These are phyloP conservation scores for Prostheceraeus crozeri DNA, from an alignment of 2,888 invertebrate genomes.

Conservation along the genomic window DNA sequence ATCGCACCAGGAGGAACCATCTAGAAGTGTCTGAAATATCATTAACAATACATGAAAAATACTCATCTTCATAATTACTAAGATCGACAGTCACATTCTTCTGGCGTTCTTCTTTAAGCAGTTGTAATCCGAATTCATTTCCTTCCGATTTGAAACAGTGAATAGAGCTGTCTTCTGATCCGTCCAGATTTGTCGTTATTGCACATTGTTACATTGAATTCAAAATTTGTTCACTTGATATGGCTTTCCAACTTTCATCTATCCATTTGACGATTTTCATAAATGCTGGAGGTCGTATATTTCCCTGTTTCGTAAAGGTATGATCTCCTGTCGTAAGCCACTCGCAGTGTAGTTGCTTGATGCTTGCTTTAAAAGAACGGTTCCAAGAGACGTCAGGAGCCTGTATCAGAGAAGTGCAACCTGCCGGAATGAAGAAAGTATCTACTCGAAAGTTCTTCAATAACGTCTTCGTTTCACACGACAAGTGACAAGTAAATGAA, in stretches of 20 bases:
- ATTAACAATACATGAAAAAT: too few species aligned
- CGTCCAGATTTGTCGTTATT: not conserved
- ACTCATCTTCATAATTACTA: too few species aligned
- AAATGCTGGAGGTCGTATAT: not conserved
- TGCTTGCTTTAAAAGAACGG: conserved; percentile 39
- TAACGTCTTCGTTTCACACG: conserved; percentile 37
- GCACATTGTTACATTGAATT: conserved; percentile 20
- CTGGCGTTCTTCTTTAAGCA: too few species aligned
- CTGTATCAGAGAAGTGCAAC: conserved; percentile 42
- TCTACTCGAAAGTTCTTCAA: conserved; percentile 33
- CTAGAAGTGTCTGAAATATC: too few species aligned
- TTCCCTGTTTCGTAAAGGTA: not conserved
- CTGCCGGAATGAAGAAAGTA: conserved; percentile 41
- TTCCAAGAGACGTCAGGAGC: conserved; percentile 41
- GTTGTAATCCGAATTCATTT: too few species aligned
- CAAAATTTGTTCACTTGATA: not conserved
- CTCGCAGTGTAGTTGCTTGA: conserved; percentile 34
- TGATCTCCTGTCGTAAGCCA: conserved; percentile 16
- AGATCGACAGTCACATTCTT: too few species aligned
- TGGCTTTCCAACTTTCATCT: not conserved
- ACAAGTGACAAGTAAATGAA: conserved; percentile 41
- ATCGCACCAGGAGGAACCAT: too few species aligned
- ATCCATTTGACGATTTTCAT: not conserved
- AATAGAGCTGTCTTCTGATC: not conserved
- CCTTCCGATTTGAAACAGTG: not conserved